Percentiles rank a stretch among this genome's conserved stretches.
These are phyloP conservation scores for Butastur rufipennis DNA, from an alignment of 2,113 vertebrate genomes.

Conservation along the genomic window DNA sequence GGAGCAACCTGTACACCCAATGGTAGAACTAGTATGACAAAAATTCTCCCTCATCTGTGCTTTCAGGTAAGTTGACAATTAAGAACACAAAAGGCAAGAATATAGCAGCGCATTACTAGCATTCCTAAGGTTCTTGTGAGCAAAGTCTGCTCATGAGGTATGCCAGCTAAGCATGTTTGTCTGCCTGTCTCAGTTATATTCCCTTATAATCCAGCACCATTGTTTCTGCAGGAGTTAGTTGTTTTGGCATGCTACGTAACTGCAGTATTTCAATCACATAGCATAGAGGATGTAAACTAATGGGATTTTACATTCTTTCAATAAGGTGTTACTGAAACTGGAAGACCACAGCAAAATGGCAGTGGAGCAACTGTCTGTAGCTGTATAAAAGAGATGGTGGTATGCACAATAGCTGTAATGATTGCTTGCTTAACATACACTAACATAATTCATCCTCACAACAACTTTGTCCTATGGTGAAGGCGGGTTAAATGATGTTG, in stretches of 20 bases:
- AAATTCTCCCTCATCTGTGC: neutral
- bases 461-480: neutral
- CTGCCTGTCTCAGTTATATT: neutral
- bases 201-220: neutral
- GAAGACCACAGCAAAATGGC: neutral
- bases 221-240: neutral
- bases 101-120: neutral
- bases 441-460: neutral
- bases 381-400: neutral
- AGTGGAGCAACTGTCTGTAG: neutral
- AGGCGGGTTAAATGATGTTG: neutral
- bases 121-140: neutral
- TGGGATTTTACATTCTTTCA: neutral
- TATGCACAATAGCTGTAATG: neutral
- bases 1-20: neutral
- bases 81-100: neutral
- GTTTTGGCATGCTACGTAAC: neutral
- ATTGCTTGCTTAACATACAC: neutral
- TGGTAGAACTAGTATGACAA: neutral
- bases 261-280: neutral
- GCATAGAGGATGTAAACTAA: neutral
- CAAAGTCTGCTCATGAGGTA: neutral
- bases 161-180: neutral
- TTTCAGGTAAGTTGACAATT: neutral
- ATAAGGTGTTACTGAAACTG: neutral